These are phyloP conservation scores for Stichopus horrens DNA, from an alignment of 53 echinoderm and acorn worm species.

Conservation along the genomic window DNA sequence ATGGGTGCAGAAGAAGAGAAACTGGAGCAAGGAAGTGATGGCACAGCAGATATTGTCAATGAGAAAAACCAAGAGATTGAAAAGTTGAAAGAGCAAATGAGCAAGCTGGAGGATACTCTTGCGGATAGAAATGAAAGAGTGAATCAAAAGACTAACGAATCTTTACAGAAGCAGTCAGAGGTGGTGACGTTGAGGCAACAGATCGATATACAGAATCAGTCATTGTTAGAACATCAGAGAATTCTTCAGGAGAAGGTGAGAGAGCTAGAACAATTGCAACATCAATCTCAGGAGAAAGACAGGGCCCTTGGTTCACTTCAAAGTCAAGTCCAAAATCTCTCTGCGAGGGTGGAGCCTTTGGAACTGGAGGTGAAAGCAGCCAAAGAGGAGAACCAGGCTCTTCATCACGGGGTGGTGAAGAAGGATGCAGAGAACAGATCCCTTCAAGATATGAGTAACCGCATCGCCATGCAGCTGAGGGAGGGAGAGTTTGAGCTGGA, in stretches of 20 bases:
- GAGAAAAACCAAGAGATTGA: constrained; percentile 50
- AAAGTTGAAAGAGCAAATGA: constrained; percentile 42
- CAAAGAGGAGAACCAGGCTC: constrained; percentile 62
- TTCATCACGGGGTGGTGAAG: constrained; percentile 77
- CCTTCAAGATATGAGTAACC: constrained; percentile 81
- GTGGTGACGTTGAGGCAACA: constrained; percentile 75
- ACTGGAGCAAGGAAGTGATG: background rate
- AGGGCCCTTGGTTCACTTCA: constrained; percentile 40
- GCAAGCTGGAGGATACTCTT: constrained; percentile 31
- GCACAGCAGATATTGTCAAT: background rate
- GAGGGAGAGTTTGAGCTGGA: constrained; percentile 91
- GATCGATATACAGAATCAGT: constrained; percentile 79
- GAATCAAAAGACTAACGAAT: constrained; percentile 43
- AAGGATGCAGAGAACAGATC: constrained; percentile 78
- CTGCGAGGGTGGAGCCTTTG: constrained; percentile 53
- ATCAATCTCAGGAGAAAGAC: constrained; percentile 59
- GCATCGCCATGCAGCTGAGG: constrained; percentile 65
- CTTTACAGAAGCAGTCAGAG: constrained; percentile 56
- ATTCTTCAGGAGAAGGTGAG: constrained; percentile 61
- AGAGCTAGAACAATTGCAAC: constrained; percentile 55
- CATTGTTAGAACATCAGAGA: constrained; percentile 64
- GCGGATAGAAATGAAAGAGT: constrained; percentile 40
- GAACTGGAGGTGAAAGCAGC: constrained; percentile 55
- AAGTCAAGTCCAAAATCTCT: constrained; percentile 61
- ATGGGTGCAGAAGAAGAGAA: background rate